These are phyloP conservation scores for Plecotus auritus DNA, from an alignment of 2,113 vertebrate genomes.

Conservation along the genomic window DNA sequence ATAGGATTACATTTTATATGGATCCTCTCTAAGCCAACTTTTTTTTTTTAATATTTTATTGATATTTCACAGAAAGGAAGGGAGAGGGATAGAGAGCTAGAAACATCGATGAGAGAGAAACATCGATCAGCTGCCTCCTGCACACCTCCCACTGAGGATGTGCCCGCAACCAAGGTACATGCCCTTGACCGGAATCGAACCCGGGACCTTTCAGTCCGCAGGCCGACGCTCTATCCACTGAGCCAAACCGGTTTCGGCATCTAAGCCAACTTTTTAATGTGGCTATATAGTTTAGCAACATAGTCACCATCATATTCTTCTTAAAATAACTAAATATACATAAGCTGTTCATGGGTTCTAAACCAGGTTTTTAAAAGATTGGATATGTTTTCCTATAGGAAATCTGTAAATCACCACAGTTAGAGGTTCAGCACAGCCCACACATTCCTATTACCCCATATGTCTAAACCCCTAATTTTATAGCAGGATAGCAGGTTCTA, in stretches of 20 bases:
- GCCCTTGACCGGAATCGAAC: too few species aligned
- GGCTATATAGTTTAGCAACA: neutral
- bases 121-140: too few species aligned
- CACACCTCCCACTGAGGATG: too few species aligned
- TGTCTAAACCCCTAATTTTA: neutral
- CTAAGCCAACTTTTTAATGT: neutral
- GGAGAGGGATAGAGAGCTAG: too few species aligned
- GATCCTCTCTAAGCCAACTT: neutral
- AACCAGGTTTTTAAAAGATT: neutral
- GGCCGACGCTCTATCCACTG: too few species aligned
- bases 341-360: neutral
- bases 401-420: neutral
- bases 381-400: neutral
- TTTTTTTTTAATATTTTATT: too few species aligned
- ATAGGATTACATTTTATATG: neutral
- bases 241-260: too few species aligned
- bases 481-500: neutral
- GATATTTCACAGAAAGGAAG: too few species aligned
- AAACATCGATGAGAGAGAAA: too few species aligned
- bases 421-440: neutral
- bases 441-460: neutral
- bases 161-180: too few species aligned
- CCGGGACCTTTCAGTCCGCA: too few species aligned
- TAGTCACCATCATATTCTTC: neutral
- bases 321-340: slow-evolving; percentile 11